A percentile compares a stretch with the other conserved stretches of the same genome.
Evolutionary conservation across 2,113 vertebrate genomes (phyloP).

Genomic region (Lagopus muta): DNA sequence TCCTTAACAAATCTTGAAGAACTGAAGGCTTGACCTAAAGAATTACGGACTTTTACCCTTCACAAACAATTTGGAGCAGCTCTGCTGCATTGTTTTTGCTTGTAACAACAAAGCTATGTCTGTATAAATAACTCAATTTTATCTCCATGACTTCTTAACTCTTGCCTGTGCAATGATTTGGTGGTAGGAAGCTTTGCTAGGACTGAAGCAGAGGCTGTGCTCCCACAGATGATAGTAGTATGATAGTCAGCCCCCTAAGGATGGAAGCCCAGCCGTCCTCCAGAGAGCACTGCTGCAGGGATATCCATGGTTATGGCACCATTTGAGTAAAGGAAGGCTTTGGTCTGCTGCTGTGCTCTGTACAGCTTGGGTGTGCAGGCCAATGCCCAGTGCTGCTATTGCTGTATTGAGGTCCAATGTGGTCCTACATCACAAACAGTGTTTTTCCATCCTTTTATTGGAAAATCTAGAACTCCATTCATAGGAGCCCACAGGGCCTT

Average conservation of each 20-base stretch:
- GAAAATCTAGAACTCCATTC: background rate
- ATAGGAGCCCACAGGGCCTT: background rate
- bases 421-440: background rate
- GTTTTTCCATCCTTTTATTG: background rate
- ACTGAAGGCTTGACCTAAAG: background rate
- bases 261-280: background rate
- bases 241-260: background rate
- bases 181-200: background rate
- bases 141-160: background rate
- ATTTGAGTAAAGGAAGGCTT: constrained; percentile 22
- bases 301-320: background rate
- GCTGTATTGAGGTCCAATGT: background rate
- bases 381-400: background rate
- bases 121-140: background rate
- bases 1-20: background rate
- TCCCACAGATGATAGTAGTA: background rate
- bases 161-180: background rate
- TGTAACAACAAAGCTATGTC: background rate
- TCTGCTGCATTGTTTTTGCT: background rate
- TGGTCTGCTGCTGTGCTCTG: background rate
- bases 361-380: background rate
- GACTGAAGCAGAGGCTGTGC: fast-evolving
- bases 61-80: background rate
- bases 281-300: background rate
- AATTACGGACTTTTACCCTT: background rate